Evolutionary conservation across 2,113 vertebrate genomes (phyloP).

Genomic region (Prietella phreatophila): DNA sequence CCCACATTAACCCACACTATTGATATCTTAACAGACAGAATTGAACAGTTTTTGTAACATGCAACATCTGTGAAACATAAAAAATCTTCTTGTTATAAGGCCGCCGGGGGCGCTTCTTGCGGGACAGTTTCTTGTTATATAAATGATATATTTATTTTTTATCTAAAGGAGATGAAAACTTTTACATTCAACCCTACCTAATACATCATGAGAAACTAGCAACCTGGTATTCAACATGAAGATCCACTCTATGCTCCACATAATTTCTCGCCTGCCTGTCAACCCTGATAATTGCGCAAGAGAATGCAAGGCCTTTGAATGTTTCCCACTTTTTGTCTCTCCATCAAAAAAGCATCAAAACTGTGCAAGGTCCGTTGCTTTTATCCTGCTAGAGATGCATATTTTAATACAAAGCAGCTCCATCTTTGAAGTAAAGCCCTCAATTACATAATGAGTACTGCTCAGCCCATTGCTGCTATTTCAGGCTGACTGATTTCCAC

Average conservation of each 20-base stretch:
- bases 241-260: neutral
- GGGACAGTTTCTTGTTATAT: no score
- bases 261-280: neutral
- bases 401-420: slow-evolving; percentile 47
- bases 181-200: neutral
- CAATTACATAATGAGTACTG: slow-evolving; percentile 55
- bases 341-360: slow-evolving; percentile 24
- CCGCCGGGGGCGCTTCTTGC: no score
- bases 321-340: slow-evolving; percentile 4
- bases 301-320: neutral
- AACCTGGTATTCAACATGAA: neutral
- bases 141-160: neutral
- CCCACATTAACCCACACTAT: neutral
- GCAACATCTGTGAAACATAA: no score
- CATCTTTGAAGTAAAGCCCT: slow-evolving; percentile 53
- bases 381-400: slow-evolving; percentile 27
- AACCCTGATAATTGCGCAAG: neutral
- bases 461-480: slow-evolving; percentile 30
- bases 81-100: no score
- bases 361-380: slow-evolving; percentile 16
- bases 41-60: neutral
- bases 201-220: neutral
- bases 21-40: neutral
- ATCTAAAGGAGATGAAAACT: neutral
- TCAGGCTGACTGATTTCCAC: slow-evolving; percentile 41